A percentile compares a stretch with the other conserved stretches of the same genome.
phyloP scores from a whole-genome alignment of 2,113 vertebrate species.

The Connochaetes taurinus region DNA sequence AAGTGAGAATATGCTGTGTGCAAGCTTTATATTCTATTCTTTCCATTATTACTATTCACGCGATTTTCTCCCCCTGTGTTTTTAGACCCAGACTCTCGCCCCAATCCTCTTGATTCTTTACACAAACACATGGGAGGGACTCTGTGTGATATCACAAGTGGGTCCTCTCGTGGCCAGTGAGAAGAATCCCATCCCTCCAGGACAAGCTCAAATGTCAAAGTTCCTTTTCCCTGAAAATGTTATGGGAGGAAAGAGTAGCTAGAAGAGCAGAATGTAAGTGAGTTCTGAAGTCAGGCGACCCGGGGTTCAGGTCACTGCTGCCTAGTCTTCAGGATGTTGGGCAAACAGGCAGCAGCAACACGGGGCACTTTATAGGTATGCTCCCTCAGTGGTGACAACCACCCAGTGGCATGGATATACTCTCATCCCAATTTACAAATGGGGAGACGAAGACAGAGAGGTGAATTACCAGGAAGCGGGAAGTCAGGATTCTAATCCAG shows the following conservation, averaged over 20 bases:
- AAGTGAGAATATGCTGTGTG: background rate
- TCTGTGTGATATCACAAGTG: background rate
- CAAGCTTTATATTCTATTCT: background rate
- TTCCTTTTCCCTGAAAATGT: background rate
- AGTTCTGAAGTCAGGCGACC: background rate
- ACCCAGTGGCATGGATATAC: background rate
- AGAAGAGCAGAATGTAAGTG: background rate
- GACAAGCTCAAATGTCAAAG: background rate
- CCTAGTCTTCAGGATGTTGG: background rate
- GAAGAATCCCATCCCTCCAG: background rate
- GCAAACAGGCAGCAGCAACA: background rate
- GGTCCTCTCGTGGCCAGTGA: background rate
- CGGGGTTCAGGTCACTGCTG: background rate
- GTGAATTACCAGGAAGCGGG: background rate
- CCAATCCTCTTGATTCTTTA: background rate
- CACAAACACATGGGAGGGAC: background rate
- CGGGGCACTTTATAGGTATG: background rate
- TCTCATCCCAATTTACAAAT: background rate
- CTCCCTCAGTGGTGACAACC: background rate
- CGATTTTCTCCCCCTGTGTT: background rate
- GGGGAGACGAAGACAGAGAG: background rate
- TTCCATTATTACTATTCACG: background rate
- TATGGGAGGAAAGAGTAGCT: background rate
- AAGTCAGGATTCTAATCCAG: background rate
- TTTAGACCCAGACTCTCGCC: background rate